phyloP scores from a whole-genome alignment of 2,113 vertebrate genomes.

The Corythornis vintsioides region DNA sequence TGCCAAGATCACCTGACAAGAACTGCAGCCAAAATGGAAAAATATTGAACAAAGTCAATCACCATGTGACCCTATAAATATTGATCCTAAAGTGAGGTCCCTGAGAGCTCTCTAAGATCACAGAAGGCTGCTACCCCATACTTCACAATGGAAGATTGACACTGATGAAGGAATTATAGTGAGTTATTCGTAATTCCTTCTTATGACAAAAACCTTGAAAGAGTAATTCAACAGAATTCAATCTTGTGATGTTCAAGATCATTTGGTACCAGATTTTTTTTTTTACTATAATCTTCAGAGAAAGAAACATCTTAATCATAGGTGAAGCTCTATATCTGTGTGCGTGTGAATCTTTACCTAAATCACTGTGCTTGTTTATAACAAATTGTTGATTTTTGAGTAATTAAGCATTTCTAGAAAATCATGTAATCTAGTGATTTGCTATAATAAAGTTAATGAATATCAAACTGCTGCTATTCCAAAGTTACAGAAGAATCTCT shows the following conservation, averaged over 20 bases:
- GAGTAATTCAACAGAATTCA: not conserved
- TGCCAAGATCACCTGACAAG: not conserved
- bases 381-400: not conserved
- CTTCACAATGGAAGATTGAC: not conserved
- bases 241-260: not conserved
- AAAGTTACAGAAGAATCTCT: not conserved
- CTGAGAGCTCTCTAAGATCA: not conserved
- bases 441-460: not conserved
- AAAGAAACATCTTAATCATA: not conserved
- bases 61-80: not conserved
- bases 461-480: not conserved
- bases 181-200: not conserved
- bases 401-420: not conserved
- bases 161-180: not conserved
- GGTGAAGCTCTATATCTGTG: not conserved
- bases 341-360: not conserved
- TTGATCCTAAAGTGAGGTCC: not conserved
- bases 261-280: not conserved
- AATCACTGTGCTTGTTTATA: not conserved
- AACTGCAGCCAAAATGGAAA: not conserved
- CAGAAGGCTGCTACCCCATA: not conserved
- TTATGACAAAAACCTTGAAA: not conserved
- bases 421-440: not conserved
- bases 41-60: not conserved
- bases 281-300: not conserved